These are phyloP conservation scores for Philereme transversata DNA, from an alignment of 2,888 invertebrate species.

Conservation along the genomic window DNA sequence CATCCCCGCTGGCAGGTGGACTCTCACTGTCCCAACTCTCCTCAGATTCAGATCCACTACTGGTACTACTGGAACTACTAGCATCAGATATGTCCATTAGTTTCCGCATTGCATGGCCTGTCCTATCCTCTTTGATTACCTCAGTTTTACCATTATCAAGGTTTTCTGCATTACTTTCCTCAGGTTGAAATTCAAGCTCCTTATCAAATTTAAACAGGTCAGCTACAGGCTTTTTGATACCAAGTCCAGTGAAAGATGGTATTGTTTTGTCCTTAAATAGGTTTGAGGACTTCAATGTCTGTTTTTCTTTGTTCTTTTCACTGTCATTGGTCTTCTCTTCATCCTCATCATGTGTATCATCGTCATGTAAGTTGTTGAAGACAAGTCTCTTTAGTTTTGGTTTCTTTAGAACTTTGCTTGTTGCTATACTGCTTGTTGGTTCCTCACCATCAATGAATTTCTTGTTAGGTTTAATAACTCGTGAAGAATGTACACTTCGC, in stretches of 20 bases:
- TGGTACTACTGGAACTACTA: slow-evolving; percentile 74
- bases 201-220: slow-evolving; percentile 77
- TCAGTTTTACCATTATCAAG: slow-evolving; percentile 66
- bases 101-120: slow-evolving; percentile 77
- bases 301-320: slow-evolving; percentile 66
- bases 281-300: slow-evolving; percentile 59
- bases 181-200: slow-evolving; percentile 64
- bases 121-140: slow-evolving; percentile 67
- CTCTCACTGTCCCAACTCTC: slow-evolving; percentile 78
- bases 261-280: slow-evolving; percentile 76
- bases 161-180: slow-evolving; percentile 72
- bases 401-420: slow-evolving; percentile 78
- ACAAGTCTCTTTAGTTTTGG: slow-evolving; percentile 77
- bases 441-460: slow-evolving; percentile 89
- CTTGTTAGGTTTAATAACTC: slow-evolving; percentile 95
- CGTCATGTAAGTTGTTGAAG: slow-evolving; percentile 73
- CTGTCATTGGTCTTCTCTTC: slow-evolving; percentile 61
- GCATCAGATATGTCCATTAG: slow-evolving; percentile 80
- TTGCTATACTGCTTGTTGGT: slow-evolving; percentile 57
- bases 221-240: slow-evolving; percentile 60
- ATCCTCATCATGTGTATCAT: slow-evolving; percentile 65
- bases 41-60: slow-evolving; percentile 75
- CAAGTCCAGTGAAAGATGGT: slow-evolving; percentile 69
- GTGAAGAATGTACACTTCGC: slow-evolving; percentile 92
- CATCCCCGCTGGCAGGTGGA: slow-evolving; percentile 63